phyloP scores from a whole-genome alignment of 92 coral and sea anemone genomes.

The Pocillopora grandis region DNA sequence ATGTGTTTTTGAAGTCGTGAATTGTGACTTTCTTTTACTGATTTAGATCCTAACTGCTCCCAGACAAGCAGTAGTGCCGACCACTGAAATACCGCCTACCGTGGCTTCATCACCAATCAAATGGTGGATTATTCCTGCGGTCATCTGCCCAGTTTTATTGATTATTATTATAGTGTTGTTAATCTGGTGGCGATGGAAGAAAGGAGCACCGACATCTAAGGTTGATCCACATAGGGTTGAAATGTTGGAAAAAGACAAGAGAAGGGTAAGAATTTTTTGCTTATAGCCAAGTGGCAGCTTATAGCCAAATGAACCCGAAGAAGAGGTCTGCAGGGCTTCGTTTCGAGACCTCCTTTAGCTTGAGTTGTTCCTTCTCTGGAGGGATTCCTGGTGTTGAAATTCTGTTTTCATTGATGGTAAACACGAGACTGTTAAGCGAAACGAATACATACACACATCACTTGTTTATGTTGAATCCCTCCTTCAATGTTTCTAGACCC shows the following conservation, averaged over 20 bases:
- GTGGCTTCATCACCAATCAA: constrained; percentile 44
- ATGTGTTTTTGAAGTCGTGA: neutral
- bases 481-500: too few relatives aligned
- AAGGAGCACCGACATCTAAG: constrained; percentile 81
- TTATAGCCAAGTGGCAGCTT: neutral
- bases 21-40: neutral
- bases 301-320: neutral
- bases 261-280: constrained; percentile 33
- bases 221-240: constrained; percentile 61
- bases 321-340: neutral
- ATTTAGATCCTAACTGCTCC: constrained; percentile 52
- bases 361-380: too few relatives aligned
- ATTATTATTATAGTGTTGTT: constrained; percentile 51
- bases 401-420: too few relatives aligned
- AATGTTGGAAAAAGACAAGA: constrained; percentile 44
- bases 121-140: constrained; percentile 89
- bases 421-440: too few relatives aligned
- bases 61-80: neutral
- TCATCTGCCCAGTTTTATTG: constrained; percentile 69
- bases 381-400: too few relatives aligned
- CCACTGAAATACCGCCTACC: constrained; percentile 65
- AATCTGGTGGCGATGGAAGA: constrained; percentile 86
- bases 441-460: too few relatives aligned
- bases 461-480: too few relatives aligned
- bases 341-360: neutral